Conservation (phyloP, 2,797 vertebrate species). For the Remorina albescens region DNA sequence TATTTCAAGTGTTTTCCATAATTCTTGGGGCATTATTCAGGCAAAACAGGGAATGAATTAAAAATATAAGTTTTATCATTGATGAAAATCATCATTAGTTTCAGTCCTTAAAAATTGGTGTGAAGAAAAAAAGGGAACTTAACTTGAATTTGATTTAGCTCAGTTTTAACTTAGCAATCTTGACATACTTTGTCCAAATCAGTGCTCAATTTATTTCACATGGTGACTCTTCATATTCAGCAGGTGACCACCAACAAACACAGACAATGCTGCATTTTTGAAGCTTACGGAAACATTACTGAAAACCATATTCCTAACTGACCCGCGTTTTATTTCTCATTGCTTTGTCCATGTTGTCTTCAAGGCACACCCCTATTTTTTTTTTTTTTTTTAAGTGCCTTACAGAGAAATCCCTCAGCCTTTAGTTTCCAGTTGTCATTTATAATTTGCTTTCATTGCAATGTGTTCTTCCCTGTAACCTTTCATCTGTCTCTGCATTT, state of each 20-base stretch:
- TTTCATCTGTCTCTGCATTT: constrained; percentile 82
- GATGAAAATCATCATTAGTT: background rate
- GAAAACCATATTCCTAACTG: constrained; percentile 37
- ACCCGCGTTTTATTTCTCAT: constrained; percentile 55
- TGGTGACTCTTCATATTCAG: constrained; percentile 13
- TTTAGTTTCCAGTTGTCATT: constrained; percentile 58
- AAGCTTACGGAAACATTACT: constrained; percentile 26
- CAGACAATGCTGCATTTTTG: constrained; percentile 10
- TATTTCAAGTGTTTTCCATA: background rate
- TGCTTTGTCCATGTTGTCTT: constrained; percentile 60
- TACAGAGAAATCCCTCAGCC: constrained; percentile 51
- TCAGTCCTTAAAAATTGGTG: background rate
- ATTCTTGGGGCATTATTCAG: background rate
- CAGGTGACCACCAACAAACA: constrained; percentile 7
- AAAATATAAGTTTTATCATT: background rate
- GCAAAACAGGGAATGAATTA: background rate
- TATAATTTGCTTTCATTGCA: constrained; percentile 72
- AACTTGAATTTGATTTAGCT: background rate
- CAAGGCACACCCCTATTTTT: constrained; percentile 30
- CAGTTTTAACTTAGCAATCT: background rate
- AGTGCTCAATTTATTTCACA: background rate
- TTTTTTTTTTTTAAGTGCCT: constrained; percentile 48
- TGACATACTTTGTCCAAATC: background rate
- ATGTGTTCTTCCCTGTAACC: constrained; percentile 72
- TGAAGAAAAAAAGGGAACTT: background rate